Base-by-base conservation (phyloP, 1,140 invertebrate species). In the Hyles vespertilio region DNA sequence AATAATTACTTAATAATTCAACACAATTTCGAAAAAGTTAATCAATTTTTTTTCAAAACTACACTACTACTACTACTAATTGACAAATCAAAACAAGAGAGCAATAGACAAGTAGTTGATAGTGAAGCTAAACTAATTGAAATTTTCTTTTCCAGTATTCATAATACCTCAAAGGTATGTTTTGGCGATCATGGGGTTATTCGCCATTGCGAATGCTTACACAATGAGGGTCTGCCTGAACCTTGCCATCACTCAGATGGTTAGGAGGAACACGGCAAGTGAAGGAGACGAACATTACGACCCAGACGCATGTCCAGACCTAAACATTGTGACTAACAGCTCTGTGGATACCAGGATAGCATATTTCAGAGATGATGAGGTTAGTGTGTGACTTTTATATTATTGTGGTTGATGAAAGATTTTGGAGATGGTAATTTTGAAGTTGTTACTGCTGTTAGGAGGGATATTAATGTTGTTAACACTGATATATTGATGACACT, bases 181-280 rank as follows among this genome's bases (percentile, higher is more conserved):
- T 0, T 75, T 93, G 59, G 91, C 92, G 3, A 67, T 93, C 6
- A 90, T 94, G 88, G 92, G 92, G 2, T 91, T 94, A 62, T 75
- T 92, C 56, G 92, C 92, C 0, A 89, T 93, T 46, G 90, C 90
- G 12, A 93, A 92, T 61, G 90, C 94, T 0, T 95, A 95, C 77
- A 91, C 93, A 3, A 92, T 95, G 91, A 81, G 94, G 50, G 92
- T 93, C 0, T 94, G 93, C 67, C 84, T 95, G 3, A 94, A 92
- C 72, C 89, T 95, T 22, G 94, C 94, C 9, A 94, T 95, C 68
- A 94, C 94, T 11, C 93, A 93, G 66, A 95, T 95, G 93, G 93
- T 89, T 2, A 72, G 66, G 63, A 81, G 67, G 50, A 71, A 51
- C 0, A 58, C 63, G 0, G 69, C 72, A 0, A 72, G 71, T 3